phyloP scores from a whole-genome alignment of 2,888 invertebrate species.

The Trachelus stipa region DNA sequence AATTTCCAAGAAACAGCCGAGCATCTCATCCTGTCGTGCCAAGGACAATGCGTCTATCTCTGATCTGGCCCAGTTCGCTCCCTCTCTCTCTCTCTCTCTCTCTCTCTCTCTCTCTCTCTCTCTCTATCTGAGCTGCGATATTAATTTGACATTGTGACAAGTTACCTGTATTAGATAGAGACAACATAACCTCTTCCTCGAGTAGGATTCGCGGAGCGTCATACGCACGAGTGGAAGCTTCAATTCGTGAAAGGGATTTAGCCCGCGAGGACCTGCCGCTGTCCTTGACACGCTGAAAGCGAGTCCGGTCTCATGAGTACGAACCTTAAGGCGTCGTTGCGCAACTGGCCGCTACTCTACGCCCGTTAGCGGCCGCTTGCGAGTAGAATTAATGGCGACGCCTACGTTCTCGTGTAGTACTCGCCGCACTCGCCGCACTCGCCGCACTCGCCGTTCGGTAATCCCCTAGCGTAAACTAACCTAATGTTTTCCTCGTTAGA shows the following conservation, averaged over 20 bases:
- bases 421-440: not conserved
- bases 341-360: not conserved
- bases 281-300: conserved; percentile 62
- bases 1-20: conserved; percentile 36
- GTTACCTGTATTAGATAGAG: not conserved
- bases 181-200: not conserved
- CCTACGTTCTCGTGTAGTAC: not conserved
- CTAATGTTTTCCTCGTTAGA: not conserved
- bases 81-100: not conserved
- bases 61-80: conserved; percentile 11
- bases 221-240: not conserved
- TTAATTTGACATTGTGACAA: not conserved
- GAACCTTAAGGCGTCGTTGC: conserved; percentile 37
- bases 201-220: not conserved
- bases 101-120: not conserved
- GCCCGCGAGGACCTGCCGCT: conserved; percentile 49
- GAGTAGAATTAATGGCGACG: not conserved
- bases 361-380: not conserved
- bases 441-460: not conserved
- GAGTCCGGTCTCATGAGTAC: conserved; percentile 43
- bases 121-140: not conserved
- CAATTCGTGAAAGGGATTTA: conserved; percentile 33
- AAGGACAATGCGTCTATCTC: conserved; percentile 61
- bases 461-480: not conserved
- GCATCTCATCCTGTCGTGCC: conserved; percentile 49